phyloP scores from a whole-genome alignment of 2,797 vertebrate species.

The Molothrus ater region DNA sequence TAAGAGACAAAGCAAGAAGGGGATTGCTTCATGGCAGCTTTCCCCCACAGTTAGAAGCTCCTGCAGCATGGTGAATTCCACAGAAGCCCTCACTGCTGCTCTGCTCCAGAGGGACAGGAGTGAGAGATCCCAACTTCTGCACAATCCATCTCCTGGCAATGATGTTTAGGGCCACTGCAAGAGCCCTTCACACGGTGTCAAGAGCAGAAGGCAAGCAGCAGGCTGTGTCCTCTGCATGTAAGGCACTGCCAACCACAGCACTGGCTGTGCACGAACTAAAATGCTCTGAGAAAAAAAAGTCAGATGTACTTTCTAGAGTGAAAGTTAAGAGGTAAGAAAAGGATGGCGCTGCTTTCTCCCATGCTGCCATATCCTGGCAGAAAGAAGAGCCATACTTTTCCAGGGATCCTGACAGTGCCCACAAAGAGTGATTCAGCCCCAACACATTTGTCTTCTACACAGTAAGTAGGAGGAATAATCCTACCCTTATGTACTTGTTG shows the following conservation, averaged over 20 bases:
- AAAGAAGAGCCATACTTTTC: neutral
- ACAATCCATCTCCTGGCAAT: neutral
- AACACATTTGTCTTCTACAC: neutral
- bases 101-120: neutral
- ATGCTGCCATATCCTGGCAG: neutral
- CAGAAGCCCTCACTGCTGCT: neutral
- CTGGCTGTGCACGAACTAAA: neutral
- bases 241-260: neutral
- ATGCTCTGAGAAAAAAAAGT: neutral
- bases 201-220: neutral
- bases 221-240: neutral
- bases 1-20: neutral
- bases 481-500: neutral
- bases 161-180: neutral
- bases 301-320: neutral
- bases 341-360: neutral
- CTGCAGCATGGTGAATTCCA: neutral
- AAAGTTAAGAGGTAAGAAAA: neutral
- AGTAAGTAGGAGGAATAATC: constrained; percentile 49
- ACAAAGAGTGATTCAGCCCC: constrained; percentile 24
- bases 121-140: neutral
- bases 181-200: neutral
- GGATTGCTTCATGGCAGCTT: neutral
- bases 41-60: neutral
- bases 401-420: neutral